These are phyloP conservation scores for Silurus meridionalis DNA, from an alignment of 2,113 vertebrate genomes.

Conservation along the genomic window DNA sequence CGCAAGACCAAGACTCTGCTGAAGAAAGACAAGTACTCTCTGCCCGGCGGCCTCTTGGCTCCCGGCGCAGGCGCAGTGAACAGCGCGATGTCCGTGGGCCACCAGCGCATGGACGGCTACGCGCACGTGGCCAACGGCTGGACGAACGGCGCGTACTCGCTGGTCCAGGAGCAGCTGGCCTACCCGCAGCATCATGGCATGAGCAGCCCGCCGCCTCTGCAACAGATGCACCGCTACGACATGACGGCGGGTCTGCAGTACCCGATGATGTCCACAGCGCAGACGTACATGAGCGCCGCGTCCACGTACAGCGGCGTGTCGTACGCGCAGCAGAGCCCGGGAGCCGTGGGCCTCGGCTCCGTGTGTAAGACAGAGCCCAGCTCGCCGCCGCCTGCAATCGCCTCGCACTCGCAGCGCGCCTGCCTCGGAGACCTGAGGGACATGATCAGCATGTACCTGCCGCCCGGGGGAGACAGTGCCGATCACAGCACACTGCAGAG, in stretches of 20 bases:
- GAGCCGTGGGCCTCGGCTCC: slow-evolving; percentile 86
- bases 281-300: slow-evolving; percentile 92
- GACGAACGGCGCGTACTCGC: slow-evolving; percentile 94
- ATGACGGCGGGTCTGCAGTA: slow-evolving; percentile 94
- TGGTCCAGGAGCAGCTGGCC: slow-evolving; percentile 95
- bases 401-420: slow-evolving; percentile 93
- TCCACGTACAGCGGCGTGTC: slow-evolving; percentile 90
- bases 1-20: slow-evolving; percentile 98
- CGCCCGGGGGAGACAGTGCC: slow-evolving; percentile 89
- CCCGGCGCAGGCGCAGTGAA: slow-evolving; percentile 79
- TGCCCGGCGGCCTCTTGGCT: slow-evolving; percentile 87
- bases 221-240: slow-evolving; percentile 98
- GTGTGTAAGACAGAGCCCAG: slow-evolving; percentile 96
- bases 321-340: slow-evolving; percentile 86
- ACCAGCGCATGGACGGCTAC: slow-evolving; percentile 90
- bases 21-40: slow-evolving; percentile 98
- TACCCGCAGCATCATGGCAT: slow-evolving; percentile 92
- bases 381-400: slow-evolving; percentile 91
- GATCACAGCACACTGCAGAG: slow-evolving; percentile 86
- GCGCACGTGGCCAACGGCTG: slow-evolving; percentile 92
- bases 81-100: slow-evolving; percentile 87
- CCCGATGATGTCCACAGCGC: slow-evolving; percentile 94
- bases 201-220: slow-evolving; percentile 89
- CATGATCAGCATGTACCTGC: slow-evolving; percentile 99
- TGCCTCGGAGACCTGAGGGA: slow-evolving; percentile 97